These are phyloP conservation scores for Scolanthus callimorphus DNA, from an alignment of 92 coral and sea anemone species.

Conservation along the genomic window DNA sequence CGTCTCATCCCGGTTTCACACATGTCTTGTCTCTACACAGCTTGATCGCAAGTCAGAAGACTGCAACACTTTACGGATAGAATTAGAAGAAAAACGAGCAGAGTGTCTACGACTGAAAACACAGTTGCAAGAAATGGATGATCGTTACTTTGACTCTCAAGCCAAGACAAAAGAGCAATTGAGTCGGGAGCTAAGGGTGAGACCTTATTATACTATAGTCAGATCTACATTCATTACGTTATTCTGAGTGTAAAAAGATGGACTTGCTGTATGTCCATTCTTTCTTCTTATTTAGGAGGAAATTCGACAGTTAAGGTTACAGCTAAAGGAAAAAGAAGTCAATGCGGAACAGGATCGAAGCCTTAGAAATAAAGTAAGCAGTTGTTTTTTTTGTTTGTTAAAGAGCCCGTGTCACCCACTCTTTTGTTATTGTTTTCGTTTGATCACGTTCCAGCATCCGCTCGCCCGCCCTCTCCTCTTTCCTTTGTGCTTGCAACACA, in stretches of 20 bases:
- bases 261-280: not conserved
- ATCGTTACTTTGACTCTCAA: slow-evolving; percentile 91
- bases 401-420: too few relatives aligned
- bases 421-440: too few relatives aligned
- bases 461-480: too few relatives aligned
- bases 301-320: slow-evolving; percentile 86
- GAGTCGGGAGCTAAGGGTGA: slow-evolving; percentile 86
- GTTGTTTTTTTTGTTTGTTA: too few relatives aligned
- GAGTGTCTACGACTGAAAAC: slow-evolving; percentile 81
- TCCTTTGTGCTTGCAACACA: too few relatives aligned
- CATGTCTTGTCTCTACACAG: slow-evolving; percentile 18
- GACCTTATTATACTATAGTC: slow-evolving; percentile 2
- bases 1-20: too few relatives aligned
- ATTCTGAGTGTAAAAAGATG: not conserved
- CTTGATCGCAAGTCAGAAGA: slow-evolving; percentile 87
- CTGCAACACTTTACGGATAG: slow-evolving; percentile 61
- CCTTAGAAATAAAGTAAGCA: slow-evolving; percentile 80
- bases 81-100: slow-evolving; percentile 93
- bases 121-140: slow-evolving; percentile 99
- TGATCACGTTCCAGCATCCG: too few relatives aligned
- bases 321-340: slow-evolving; percentile 84
- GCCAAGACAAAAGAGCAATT: slow-evolving; percentile 93
- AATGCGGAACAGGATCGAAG: slow-evolving; percentile 89
- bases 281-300: slow-evolving; percentile 65
- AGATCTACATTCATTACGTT: not conserved